Percentiles rank a stretch among this genome's conserved stretches.
phyloP scores from a whole-genome alignment of 2,113 vertebrate genomes.

The Crocuta crocuta region DNA sequence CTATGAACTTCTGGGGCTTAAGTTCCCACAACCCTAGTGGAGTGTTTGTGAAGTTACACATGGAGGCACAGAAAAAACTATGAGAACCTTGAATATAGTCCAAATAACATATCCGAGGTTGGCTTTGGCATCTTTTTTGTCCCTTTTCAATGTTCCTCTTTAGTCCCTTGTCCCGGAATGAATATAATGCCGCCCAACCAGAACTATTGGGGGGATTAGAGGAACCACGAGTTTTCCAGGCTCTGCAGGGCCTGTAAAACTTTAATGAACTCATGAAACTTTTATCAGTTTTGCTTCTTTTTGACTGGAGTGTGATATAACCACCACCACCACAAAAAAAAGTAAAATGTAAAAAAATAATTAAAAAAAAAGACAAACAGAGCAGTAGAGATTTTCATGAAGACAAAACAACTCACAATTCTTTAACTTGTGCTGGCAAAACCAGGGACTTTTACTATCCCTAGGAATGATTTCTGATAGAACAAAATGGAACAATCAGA shows the following conservation, averaged over 20 bases:
- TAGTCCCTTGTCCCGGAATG: background rate
- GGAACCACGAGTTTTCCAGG: slow-evolving; percentile 40
- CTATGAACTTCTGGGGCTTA: background rate
- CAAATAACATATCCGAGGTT: background rate
- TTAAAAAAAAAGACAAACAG: background rate
- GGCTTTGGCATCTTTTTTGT: background rate
- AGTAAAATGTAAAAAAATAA: background rate
- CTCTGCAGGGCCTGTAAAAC: slow-evolving; percentile 61
- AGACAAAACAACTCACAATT: slow-evolving; percentile 23
- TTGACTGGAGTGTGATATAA: slow-evolving; percentile 51
- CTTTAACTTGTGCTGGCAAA: background rate
- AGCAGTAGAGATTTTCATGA: background rate
- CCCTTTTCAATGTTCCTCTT: background rate
- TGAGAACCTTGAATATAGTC: background rate
- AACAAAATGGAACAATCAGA: background rate
- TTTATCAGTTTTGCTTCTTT: slow-evolving; percentile 68
- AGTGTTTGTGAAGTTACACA: background rate
- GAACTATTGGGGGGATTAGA: slow-evolving; percentile 11
- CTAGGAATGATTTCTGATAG: background rate
- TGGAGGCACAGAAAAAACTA: background rate
- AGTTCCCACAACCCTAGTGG: background rate
- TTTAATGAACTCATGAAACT: slow-evolving; percentile 74
- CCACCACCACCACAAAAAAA: slow-evolving; percentile 1
- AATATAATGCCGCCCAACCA: background rate
- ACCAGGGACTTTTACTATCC: background rate